Base-by-base conservation (phyloP, 2,888 invertebrate genomes). In the Drosophila borborema region DNA sequence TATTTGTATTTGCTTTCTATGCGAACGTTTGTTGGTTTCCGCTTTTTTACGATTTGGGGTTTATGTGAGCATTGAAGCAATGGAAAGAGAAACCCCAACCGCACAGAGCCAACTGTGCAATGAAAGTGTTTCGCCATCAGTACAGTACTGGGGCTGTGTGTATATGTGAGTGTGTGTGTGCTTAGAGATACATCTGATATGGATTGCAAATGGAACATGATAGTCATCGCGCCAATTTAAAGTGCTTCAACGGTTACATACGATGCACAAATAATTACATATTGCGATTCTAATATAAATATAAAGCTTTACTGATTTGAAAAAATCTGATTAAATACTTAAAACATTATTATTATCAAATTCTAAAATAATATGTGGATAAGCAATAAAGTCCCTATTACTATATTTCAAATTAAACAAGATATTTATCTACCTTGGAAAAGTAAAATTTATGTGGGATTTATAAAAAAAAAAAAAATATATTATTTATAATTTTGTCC, bases 1-100 rank as follows among this genome's bases (percentile, higher is more conserved):
- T 85, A 88, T 85, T 85, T 87, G 80, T 83, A 83, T 87, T 87
- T 85, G 81, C 81, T 85, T 87, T 87, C 88, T 87, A 85, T 85
- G 88, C 28, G 70, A 34, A 54, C 73, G 74, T 77, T 78, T 77
- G 75, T 74, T 76, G 77, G 73, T 64, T 80, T 68, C 69, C 65
- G 55, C 73, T 63, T 71, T 82, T 82, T 83, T 82, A 86, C 81
- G 82, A 81, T 83, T 82, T 83, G 67, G 72, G 63, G 59, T 83
- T 82, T 86, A 82, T 82, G 68, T 69, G 72, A 69, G 68, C 67
- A 81, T 71, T 69, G 86, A 63, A 48, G 79, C 77, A 60, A 38
- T 72, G 58, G 66, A 10, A 36, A 54, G 45, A 10, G 6, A 28
- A 28, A 6, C 28, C 36, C 41, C 36, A 41, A 41, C 10, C 3